Evolutionary conservation across 2,797 vertebrate genomes (phyloP).

Genomic region (Chrosomus eos): DNA sequence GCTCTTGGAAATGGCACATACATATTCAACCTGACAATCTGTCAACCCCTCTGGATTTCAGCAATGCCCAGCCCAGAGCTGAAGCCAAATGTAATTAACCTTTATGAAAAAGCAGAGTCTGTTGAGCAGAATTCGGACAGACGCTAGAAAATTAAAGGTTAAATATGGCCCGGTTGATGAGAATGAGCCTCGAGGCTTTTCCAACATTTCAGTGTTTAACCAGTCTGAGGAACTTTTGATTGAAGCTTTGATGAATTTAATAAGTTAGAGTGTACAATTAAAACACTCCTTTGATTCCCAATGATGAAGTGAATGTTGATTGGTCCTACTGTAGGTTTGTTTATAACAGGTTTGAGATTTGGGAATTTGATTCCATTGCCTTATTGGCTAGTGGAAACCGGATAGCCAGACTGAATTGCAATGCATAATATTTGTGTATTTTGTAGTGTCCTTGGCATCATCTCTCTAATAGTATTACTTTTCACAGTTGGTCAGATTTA

Average conservation of each 20-base stretch:
- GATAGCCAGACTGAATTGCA: conserved; percentile 21
- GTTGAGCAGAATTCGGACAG: conserved; percentile 51
- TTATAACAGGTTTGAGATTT: conserved; percentile 8
- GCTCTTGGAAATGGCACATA: conserved; percentile 45
- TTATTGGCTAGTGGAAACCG: conserved; percentile 11
- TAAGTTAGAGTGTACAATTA: conserved; percentile 14
- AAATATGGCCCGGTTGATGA: conserved; percentile 30
- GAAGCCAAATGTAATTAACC: conserved; percentile 65
- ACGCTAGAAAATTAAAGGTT: conserved; percentile 51
- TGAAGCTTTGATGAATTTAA: conserved; percentile 30
- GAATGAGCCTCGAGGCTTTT: conserved; percentile 28
- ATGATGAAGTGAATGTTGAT: not conserved
- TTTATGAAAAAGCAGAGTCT: conserved; percentile 59
- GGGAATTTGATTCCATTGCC: not conserved
- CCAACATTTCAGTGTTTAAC: conserved; percentile 35
- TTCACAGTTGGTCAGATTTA: conserved; percentile 17
- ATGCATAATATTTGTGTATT: conserved; percentile 20
- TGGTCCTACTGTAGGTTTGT: not conserved
- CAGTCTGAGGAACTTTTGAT: conserved; percentile 20
- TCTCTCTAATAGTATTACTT: conserved; percentile 38
- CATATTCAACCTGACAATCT: conserved; percentile 54
- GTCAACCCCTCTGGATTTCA: conserved; percentile 45
- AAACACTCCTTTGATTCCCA: conserved; percentile 5
- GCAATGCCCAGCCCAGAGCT: conserved; percentile 47
- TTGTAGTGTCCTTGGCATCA: conserved; percentile 15